Base-by-base conservation (phyloP, 2,113 vertebrate species). In the Calyptomena viridis region DNA sequence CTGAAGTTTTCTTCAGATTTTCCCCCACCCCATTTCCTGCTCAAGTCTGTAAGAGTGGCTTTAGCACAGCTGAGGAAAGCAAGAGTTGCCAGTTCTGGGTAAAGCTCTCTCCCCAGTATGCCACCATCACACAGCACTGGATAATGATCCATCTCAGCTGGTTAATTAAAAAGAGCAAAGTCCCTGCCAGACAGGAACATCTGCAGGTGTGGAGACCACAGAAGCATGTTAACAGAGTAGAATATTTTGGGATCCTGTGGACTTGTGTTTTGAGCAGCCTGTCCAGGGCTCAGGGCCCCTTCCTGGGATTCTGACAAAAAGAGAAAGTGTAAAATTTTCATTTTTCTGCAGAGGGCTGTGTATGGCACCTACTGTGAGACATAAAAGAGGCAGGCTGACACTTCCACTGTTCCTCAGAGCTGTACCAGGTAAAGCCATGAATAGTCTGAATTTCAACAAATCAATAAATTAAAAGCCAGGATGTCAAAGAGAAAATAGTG, bases 381-480 rank as follows among this genome's bases (percentile, higher is more conserved):
- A 35, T 7, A 33, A 72, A 94, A 91, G 52, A 6, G 0, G 56
- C 62, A 37, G 62, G 20, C 40, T 68, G 67, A 47, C 0, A 17
- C 39, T 90, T 72, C 67, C 72, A 40, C 49, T 69, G 30, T 17
- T 78, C 44, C 64, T 78, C 21, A 11, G 56, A 93, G 68, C 46
- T 87, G 37, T 50, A 72, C 25, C 49, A 78, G 62, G n/a, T 49
- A 64, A 55, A 72, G 37, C 46, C 33, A 67, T 8, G 46, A 89
- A 93, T 20, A 71, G 46, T 33, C 46, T 62, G 74, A 82, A 87
- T 79, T 96, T 93, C 87, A 83, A 73, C 71, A 85, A 73, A 94
- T 68, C 52, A 13, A 33, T 94, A 87, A 66, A 84, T 55, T 74
- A 67, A 89, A 94, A 77, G 72, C 64, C 46, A 64, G 56, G 14